Percentiles rank a stretch among this genome's conserved stretches.
phyloP scores from a whole-genome alignment of 2,888 invertebrate species.

The Kryphioiulus occultus region DNA sequence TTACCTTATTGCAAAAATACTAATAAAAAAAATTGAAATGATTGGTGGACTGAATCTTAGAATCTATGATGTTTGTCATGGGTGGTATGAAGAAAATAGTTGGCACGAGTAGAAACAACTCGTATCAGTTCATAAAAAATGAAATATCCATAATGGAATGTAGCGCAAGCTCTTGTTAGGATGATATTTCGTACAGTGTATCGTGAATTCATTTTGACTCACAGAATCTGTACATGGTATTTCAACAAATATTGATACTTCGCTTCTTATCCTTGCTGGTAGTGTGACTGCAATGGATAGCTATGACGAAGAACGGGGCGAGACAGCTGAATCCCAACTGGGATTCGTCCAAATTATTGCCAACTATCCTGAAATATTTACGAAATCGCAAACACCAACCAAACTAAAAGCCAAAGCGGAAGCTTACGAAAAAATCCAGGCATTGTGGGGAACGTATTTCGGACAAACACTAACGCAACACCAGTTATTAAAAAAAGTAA shows the following conservation, averaged over 20 bases:
- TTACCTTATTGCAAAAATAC: too few relatives aligned
- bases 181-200: not conserved
- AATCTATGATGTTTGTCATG: not conserved
- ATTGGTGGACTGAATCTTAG: not conserved
- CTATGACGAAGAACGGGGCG: not conserved
- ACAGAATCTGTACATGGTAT: not conserved
- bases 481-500: constrained; percentile 19
- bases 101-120: too few relatives aligned
- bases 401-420: constrained; percentile 13
- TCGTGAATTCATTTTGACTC: not conserved
- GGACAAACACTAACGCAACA: not conserved
- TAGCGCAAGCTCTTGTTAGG: not conserved
- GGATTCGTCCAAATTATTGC: constrained; percentile 20
- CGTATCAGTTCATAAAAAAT: too few relatives aligned
- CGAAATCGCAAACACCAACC: not conserved
- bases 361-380: constrained; percentile 25
- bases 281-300: constrained; percentile 28
- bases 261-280: constrained; percentile 30
- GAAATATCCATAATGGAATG: not conserved
- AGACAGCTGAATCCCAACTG: not conserved
- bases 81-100: not conserved
- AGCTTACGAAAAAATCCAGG: constrained; percentile 11
- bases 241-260: not conserved
- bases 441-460: not conserved
- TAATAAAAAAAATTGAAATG: too few relatives aligned